phyloP scores from a whole-genome alignment of 2,888 invertebrate genomes.

The Sinelater perroti region DNA sequence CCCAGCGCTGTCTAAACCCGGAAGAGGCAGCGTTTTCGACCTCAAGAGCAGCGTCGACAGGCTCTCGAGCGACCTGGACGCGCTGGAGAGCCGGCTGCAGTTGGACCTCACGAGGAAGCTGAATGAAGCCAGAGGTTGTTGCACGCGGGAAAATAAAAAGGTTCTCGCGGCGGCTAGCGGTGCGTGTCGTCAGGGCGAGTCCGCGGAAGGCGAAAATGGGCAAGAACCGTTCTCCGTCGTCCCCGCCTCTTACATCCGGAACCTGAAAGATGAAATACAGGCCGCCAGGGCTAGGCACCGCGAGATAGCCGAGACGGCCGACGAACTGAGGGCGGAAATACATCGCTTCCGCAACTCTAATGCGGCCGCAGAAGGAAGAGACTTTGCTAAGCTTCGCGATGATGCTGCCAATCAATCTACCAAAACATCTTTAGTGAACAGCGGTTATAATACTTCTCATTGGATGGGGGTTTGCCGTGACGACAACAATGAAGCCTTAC shows the following conservation, averaged over 20 bases:
- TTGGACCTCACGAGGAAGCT: not conserved
- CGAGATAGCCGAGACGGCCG: conserved; percentile 39
- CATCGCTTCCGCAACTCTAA: conserved; percentile 30
- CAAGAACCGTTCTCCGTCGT: not conserved
- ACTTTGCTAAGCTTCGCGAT: too few relatives aligned
- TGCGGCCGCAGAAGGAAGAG: too few relatives aligned
- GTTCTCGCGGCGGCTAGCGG: not conserved
- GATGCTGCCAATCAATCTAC: too few relatives aligned
- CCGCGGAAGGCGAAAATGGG: not conserved
- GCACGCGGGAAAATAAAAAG: not conserved
- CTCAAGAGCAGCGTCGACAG: not conserved
- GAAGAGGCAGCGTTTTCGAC: not conserved
- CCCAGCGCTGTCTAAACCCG: too few relatives aligned
- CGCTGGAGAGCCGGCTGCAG: not conserved
- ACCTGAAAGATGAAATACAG: conserved; percentile 42
- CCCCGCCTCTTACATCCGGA: conserved; percentile 32
- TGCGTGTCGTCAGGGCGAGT: not conserved
- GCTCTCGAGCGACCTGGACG: not conserved
- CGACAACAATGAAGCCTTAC: too few relatives aligned
- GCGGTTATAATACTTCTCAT: too few relatives aligned
- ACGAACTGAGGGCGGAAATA: conserved; percentile 45
- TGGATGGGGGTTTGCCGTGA: too few relatives aligned
- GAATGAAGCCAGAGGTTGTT: not conserved
- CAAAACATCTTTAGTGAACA: too few relatives aligned
- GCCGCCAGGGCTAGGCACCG: conserved; percentile 21